Base-by-base conservation (phyloP, 2,113 vertebrate species). In the Ardeotis arabs region DNA sequence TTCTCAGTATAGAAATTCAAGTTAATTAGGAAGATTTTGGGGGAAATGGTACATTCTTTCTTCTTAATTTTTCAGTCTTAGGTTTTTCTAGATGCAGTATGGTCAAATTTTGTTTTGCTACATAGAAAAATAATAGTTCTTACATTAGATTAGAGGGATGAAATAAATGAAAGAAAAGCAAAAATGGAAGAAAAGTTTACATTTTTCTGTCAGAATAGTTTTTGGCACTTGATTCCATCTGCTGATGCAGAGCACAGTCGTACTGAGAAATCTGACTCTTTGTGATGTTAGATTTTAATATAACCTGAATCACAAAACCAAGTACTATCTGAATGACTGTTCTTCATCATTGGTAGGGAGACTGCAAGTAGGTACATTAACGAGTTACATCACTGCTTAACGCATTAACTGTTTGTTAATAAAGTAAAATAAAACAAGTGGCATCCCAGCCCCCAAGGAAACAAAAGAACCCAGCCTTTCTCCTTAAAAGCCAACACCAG, bases 151-250 rank as follows among this genome's bases (percentile, higher is more conserved):
- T 80, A 77, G 70, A 56, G 33, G n/a, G 22, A 18, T 66, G 35
- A 59, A 88, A 88, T 83, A 59, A 88, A 88, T 83, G 78, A 85
- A 96, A 85, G 68, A 85, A 85, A 92, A n/a, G 35, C 39, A 85
- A 35, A 92, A 90, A 56, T 28, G 58, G 37, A 82, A 87, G 50
- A 84, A 49, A 66, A 90, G 7, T 47, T 68, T 19, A 31, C 22
- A 17, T 90, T 59, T 17, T 68, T 78, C n/a, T 52, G 13, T 44
- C 62, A 59, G 39, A 85, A 5, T 25, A n/a, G 19, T 37, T 82
- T 89, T 78, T 62, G 47, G 27, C 16, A 37, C 22, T 78, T 70
- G 37, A 45, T 87, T 94, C 10, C 23, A 18, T 78, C 37, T 75
- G 14, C 24, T 84, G 60, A 75, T 82, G 37, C 15, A n/a, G 41